A percentile compares a stretch with the other conserved stretches of the same genome.
These are phyloP conservation scores for Eumaeus atala DNA, from an alignment of 1,140 invertebrate species.

Conservation along the genomic window DNA sequence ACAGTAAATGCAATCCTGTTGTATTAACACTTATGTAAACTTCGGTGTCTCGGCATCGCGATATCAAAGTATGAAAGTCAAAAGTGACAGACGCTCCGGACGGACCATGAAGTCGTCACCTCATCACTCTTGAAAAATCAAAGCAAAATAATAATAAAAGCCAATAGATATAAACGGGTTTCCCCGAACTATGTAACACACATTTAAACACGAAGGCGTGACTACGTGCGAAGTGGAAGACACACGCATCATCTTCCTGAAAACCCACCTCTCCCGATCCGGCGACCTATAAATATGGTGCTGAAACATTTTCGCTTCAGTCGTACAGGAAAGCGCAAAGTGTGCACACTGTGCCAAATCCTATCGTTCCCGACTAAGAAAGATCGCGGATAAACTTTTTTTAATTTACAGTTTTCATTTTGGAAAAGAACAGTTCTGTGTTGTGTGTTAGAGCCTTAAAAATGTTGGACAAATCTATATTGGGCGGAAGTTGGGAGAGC, in stretches of 20 bases:
- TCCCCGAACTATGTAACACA: constrained; percentile 60
- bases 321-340: constrained; percentile 53
- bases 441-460: constrained; percentile 22
- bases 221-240: constrained; percentile 60
- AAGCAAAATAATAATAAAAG: too few relatives aligned
- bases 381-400: background rate
- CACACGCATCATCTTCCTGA: constrained; percentile 51
- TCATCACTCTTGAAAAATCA: constrained; percentile 4
- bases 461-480: constrained; percentile 63
- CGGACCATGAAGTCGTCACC: too few relatives aligned
- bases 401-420: background rate
- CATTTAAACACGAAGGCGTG: constrained; percentile 47
- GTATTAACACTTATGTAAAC: too few relatives aligned
- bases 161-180: constrained; percentile 30
- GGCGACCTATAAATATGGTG: constrained; percentile 61
- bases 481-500: constrained; percentile 68
- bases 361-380: constrained; percentile 20
- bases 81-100: too few relatives aligned
- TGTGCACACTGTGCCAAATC: constrained; percentile 51
- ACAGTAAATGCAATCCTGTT: too few relatives aligned
- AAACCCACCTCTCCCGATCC: constrained; percentile 47
- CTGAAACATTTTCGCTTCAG: constrained; percentile 52
- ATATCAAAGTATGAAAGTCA: too few relatives aligned
- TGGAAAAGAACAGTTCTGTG: constrained; percentile 10
- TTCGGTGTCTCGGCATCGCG: too few relatives aligned